These are phyloP conservation scores for Corythornis cristatus DNA, from an alignment of 2,113 vertebrate genomes.

Conservation along the genomic window DNA sequence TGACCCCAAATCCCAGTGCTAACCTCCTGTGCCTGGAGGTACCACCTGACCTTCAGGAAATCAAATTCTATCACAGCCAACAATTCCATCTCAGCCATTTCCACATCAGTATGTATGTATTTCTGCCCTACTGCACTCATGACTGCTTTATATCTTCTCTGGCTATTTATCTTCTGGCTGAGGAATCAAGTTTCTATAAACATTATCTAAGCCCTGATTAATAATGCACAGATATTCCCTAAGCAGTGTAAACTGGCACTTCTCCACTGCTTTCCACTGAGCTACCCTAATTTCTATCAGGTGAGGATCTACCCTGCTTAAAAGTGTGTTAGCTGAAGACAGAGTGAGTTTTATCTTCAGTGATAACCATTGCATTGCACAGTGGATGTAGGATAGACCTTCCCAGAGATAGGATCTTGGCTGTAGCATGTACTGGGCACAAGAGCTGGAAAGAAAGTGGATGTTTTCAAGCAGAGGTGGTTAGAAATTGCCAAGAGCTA, in stretches of 20 bases:
- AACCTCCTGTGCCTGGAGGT: constrained; percentile 55
- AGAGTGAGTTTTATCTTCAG: constrained; percentile 5
- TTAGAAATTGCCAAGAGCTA: not conserved
- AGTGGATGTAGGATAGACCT: not conserved
- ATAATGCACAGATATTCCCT: constrained; percentile 17
- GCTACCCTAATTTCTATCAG: not conserved
- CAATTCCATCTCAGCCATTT: constrained; percentile 10
- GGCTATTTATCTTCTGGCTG: constrained; percentile 26
- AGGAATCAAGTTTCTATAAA: constrained; percentile 5
- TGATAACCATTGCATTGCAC: not conserved
- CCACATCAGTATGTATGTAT: constrained; percentile 2
- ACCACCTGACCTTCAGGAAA: constrained; percentile 39
- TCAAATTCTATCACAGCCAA: constrained; percentile 2
- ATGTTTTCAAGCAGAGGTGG: not conserved
- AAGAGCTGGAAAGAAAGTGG: not conserved
- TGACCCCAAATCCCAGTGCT: not conserved
- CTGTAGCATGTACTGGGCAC: not conserved
- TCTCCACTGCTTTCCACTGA: constrained; percentile 10
- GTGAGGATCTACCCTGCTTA: constrained; percentile 5
- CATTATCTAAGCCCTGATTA: constrained; percentile 27
- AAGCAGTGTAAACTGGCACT: constrained; percentile 14
- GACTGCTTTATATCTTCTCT: constrained; percentile 34
- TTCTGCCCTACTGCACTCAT: constrained; percentile 13
- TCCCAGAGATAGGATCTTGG: not conserved
- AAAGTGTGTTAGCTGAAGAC: not conserved